These are phyloP conservation scores for Bubo scandiacus DNA, from an alignment of 2,113 vertebrate species.

Conservation along the genomic window DNA sequence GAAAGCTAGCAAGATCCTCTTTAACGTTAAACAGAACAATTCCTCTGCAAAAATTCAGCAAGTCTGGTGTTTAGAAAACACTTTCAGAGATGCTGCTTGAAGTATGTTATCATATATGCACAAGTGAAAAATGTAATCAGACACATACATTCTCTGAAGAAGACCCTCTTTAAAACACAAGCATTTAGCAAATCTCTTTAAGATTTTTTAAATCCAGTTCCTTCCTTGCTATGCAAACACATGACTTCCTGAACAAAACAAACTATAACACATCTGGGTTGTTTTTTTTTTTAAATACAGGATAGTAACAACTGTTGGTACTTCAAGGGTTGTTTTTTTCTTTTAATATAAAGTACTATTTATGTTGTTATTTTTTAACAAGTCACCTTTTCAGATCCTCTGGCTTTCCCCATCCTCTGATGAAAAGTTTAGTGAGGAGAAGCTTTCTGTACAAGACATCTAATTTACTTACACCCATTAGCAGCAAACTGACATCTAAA, in stretches of 20 bases:
- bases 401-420: slow-evolving; percentile 96
- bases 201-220: background rate
- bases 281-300: background rate
- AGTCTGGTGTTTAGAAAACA: background rate
- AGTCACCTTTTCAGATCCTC: slow-evolving; percentile 92
- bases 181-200: background rate
- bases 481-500: slow-evolving; percentile 76
- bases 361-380: background rate
- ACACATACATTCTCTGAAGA: background rate
- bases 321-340: background rate
- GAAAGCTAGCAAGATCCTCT: background rate
- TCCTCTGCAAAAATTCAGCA: background rate
- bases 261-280: background rate
- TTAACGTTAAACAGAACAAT: background rate
- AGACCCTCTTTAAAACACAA: background rate
- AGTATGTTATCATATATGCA: background rate
- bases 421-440: slow-evolving; percentile 96
- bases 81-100: background rate
- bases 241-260: background rate
- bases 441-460: slow-evolving; percentile 94
- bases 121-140: background rate
- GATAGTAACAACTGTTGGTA: background rate
- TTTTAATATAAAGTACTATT: background rate
- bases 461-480: slow-evolving; percentile 94
- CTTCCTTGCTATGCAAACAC: background rate